Evolutionary conservation across 2,797 vertebrate genomes (phyloP).

Genomic region (Epinephelus malabaricus): DNA sequence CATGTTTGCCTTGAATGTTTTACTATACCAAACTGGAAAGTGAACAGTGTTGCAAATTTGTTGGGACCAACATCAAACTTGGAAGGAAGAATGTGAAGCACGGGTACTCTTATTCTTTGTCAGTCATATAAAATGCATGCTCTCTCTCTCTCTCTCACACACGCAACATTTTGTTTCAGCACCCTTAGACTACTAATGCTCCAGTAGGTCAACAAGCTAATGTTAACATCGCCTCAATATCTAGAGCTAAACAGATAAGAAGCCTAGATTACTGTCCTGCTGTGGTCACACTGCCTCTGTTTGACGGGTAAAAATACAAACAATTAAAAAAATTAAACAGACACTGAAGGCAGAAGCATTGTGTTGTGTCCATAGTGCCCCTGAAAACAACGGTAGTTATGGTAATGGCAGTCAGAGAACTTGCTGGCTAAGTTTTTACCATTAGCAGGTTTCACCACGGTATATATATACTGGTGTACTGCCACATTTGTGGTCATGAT

Average conservation of each 20-base stretch:
- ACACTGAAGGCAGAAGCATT: not conserved
- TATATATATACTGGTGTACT: not conserved
- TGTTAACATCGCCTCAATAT: not conserved
- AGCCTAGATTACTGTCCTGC: not conserved
- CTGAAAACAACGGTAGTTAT: not conserved
- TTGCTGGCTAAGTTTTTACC: not conserved
- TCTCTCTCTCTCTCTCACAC: not conserved
- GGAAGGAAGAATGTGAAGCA: no score
- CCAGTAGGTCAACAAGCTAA: not conserved
- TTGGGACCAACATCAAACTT: not conserved
- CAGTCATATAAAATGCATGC: not conserved
- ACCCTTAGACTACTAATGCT: not conserved
- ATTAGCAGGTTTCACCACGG: not conserved
- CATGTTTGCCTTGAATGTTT: not conserved
- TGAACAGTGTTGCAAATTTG: not conserved
- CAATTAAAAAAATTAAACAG: not conserved
- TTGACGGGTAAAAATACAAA: not conserved
- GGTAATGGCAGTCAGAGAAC: not conserved
- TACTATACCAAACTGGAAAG: not conserved
- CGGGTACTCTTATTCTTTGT: not conserved
- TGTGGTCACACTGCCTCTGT: not conserved
- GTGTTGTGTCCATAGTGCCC: not conserved
- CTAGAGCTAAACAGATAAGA: not conserved
- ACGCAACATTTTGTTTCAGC: not conserved
- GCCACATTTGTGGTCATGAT: not conserved